Evolutionary conservation across 2,888 invertebrate species (phyloP).

Genomic region (Drosophila lutescens): DNA sequence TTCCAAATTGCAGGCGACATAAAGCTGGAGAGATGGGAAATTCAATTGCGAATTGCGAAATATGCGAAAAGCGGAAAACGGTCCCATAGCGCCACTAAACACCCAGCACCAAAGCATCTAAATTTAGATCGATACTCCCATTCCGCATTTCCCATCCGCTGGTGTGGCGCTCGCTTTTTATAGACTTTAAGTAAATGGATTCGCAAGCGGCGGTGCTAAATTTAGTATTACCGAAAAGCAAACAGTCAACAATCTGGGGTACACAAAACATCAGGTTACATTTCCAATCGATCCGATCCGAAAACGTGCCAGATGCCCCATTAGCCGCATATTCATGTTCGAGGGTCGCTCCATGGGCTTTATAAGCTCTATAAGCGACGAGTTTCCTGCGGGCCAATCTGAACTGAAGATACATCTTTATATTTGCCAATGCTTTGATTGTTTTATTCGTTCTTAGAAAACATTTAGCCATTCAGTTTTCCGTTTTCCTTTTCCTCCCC

Average conservation of each 20-base stretch:
- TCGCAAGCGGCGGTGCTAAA: constrained; percentile 28
- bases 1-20: constrained; percentile 18
- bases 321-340: constrained; percentile 12
- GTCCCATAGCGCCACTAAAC: constrained; percentile 25
- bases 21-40: constrained; percentile 11
- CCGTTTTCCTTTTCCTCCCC: neutral
- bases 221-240: constrained; percentile 33
- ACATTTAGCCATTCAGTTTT: neutral
- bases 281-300: constrained; percentile 27
- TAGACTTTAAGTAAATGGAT: constrained; percentile 38
- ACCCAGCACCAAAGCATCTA: constrained; percentile 12
- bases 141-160: neutral
- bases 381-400: neutral
- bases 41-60: constrained; percentile 21
- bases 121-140: constrained; percentile 35
- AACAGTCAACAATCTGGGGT: constrained; percentile 37
- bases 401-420: neutral
- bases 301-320: constrained; percentile 38
- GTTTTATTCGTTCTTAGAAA: neutral
- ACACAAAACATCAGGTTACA: constrained; percentile 37
- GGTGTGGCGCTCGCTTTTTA: constrained; percentile 19
- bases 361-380: neutral
- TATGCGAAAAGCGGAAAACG: constrained; percentile 12
- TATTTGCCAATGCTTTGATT: neutral
- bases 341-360: constrained; percentile 7